Percentiles rank a stretch among this genome's conserved stretches.
Evolutionary conservation across 2,113 vertebrate species (phyloP).

Genomic region (Myocastor coypus): DNA sequence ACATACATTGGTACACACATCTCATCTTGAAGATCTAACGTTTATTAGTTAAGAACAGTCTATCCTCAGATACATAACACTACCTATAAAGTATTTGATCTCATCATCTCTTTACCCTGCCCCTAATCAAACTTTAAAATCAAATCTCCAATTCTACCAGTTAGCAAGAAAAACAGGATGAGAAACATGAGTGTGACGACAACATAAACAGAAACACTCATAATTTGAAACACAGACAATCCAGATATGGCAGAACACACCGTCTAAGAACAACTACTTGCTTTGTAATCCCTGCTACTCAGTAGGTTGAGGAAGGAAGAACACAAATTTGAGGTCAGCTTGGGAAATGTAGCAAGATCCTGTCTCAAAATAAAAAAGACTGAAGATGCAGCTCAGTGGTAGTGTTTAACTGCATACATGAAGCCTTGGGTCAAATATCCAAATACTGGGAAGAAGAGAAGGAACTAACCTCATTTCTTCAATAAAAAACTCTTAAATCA

Average conservation of each 20-base stretch:
- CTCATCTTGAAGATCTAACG: conserved; percentile 26
- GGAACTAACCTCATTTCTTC: neutral
- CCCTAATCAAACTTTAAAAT: neutral
- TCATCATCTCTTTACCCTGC: neutral
- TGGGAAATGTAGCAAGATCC: neutral
- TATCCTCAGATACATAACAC: neutral
- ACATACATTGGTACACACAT: too few species aligned
- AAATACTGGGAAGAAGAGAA: neutral
- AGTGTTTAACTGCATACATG: neutral
- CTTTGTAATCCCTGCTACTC: neutral
- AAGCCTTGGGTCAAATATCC: neutral
- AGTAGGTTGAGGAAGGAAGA: neutral
- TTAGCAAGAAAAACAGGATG: neutral
- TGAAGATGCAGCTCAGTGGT: neutral
- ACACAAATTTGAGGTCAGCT: neutral
- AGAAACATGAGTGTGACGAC: neutral
- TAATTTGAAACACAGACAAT: conserved; percentile 31
- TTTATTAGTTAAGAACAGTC: conserved; percentile 11
- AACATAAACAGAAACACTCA: conserved; percentile 51
- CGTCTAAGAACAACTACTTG: neutral
- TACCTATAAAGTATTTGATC: neutral
- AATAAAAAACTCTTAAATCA: conserved; percentile 27
- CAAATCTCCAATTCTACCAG: conserved; percentile 12
- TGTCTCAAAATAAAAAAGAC: neutral
- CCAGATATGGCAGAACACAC: neutral